These are phyloP conservation scores for Boleophthalmus pectinirostris DNA, from an alignment of 2,113 vertebrate species.

Conservation along the genomic window DNA sequence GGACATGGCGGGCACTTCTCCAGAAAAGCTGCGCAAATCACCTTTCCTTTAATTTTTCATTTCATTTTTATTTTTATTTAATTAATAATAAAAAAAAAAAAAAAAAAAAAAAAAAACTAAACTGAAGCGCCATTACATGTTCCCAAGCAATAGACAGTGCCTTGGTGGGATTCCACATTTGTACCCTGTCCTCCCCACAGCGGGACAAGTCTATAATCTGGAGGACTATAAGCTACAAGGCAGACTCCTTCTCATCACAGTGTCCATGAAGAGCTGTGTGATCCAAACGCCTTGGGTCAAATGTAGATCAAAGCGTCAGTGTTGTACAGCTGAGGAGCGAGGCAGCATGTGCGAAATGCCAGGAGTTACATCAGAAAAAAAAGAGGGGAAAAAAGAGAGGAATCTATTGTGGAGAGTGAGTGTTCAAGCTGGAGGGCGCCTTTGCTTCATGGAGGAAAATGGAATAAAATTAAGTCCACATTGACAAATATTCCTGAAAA, in stretches of 20 bases:
- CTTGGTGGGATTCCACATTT: background rate
- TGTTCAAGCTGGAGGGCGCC: conserved; percentile 15
- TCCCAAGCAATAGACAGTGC: background rate
- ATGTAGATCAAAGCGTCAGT: conserved; percentile 4
- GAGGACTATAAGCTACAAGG: background rate
- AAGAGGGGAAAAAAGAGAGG: background rate
- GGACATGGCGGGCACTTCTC: too few species aligned
- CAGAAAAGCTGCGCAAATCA: too few species aligned
- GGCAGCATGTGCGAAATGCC: conserved; percentile 12
- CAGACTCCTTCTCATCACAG: background rate
- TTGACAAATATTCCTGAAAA: conserved; percentile 16
- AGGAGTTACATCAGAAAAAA: conserved; percentile 18
- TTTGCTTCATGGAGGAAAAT: conserved; percentile 5
- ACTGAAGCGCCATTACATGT: background rate
- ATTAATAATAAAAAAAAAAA: too few species aligned
- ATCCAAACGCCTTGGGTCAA: conserved; percentile 9
- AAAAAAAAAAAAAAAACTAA: background rate
- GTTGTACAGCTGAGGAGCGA: conserved; percentile 1
- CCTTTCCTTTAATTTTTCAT: too few species aligned
- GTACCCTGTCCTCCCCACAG: background rate
- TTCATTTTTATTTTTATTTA: too few species aligned
- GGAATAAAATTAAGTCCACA: conserved; percentile 12
- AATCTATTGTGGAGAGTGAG: conserved; percentile 6
- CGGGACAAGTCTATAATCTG: conserved; percentile 5
- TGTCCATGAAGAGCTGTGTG: conserved; percentile 6